These are phyloP conservation scores for Mesaphorura yosii DNA, from an alignment of 1,140 invertebrate genomes.

Conservation along the genomic window DNA sequence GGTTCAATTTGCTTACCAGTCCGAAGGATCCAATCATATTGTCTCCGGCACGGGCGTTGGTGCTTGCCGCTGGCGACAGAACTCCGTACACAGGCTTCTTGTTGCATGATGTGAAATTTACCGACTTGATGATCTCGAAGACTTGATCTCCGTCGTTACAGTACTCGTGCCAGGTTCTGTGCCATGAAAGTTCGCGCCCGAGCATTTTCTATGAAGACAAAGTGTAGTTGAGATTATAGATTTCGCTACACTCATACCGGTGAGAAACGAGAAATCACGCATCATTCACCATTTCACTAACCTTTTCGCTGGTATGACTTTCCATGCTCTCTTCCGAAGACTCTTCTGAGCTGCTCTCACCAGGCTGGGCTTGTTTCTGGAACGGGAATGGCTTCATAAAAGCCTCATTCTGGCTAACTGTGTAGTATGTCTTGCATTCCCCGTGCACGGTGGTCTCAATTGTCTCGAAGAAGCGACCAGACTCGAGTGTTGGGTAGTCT, in stretches of 20 bases:
- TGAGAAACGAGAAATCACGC: neutral
- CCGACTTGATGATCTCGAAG: conserved; percentile 32
- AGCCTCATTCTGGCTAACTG: conserved; percentile 24
- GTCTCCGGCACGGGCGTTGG: conserved; percentile 25
- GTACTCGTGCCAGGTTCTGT: conserved; percentile 24
- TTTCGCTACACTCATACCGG: neutral
- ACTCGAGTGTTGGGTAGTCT: conserved; percentile 17
- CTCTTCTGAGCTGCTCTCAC: neutral
- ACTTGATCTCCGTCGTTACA: conserved; percentile 29
- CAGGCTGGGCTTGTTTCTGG: conserved; percentile 15
- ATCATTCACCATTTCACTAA: neutral
- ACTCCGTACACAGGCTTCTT: conserved; percentile 28
- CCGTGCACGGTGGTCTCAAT: conserved; percentile 26
- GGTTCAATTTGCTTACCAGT: too few relatives aligned
- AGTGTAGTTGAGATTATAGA: neutral
- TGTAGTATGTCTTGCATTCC: conserved; percentile 27
- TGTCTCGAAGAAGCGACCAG: conserved; percentile 27
- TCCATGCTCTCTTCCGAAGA: neutral
- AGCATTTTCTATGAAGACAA: neutral
- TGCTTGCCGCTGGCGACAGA: conserved; percentile 15
- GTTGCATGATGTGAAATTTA: conserved; percentile 31
- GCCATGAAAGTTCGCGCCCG: conserved; percentile 26
- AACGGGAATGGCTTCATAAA: conserved; percentile 17
- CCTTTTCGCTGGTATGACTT: neutral
- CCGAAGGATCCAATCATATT: conserved; percentile 23